A percentile compares a stretch with the other conserved stretches of the same genome.
Conservation (phyloP, 1,140 invertebrate genomes). For the Diachasma alloeum region DNA sequence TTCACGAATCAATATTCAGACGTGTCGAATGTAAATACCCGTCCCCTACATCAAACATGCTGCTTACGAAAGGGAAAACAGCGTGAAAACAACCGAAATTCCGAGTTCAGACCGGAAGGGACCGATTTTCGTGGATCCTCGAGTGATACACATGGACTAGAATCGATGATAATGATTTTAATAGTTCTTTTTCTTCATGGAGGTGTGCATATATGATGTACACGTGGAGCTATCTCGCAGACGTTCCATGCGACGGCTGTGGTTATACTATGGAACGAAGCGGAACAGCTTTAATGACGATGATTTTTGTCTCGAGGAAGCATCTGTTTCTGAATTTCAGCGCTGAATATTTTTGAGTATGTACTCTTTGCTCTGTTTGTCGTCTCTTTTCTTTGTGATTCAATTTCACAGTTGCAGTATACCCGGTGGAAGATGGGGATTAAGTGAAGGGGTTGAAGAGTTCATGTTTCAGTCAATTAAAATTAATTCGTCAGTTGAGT, state of each 20-base stretch:
- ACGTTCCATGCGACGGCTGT: constrained; percentile 55
- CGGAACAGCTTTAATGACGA: constrained; percentile 49
- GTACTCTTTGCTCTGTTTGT: neutral
- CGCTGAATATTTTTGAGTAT: neutral
- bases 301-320: constrained; percentile 44
- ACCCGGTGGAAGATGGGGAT: too few species aligned
- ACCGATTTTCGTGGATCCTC: neutral
- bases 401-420: too few species aligned
- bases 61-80: neutral
- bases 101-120: neutral
- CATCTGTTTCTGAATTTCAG: neutral
- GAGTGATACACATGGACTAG: neutral
- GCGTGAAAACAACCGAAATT: constrained; percentile 16
- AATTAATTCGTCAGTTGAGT: too few species aligned
- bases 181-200: neutral
- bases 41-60: neutral
- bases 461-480: too few species aligned
- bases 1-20: constrained; percentile 17
- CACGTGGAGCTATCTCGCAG: constrained; percentile 36
- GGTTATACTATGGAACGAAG: constrained; percentile 53
- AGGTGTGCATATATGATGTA: constrained; percentile 6
- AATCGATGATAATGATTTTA: neutral
- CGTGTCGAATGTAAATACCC: neutral
- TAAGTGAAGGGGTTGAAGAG: too few species aligned
- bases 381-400: neutral